phyloP scores from a whole-genome alignment of 2,888 invertebrate genomes.

The Drosophila kambysellisi region DNA sequence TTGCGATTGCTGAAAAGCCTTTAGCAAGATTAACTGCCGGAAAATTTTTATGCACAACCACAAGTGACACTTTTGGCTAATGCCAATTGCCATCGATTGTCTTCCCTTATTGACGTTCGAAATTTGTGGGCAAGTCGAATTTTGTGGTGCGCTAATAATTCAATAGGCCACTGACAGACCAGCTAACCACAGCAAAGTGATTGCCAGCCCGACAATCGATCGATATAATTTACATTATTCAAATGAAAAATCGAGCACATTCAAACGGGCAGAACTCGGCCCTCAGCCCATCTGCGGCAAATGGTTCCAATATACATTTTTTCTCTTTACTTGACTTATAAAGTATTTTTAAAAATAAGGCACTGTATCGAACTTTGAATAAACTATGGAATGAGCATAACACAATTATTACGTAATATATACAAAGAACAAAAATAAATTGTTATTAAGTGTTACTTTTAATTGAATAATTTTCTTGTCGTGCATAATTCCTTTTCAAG shows the following conservation, averaged over 20 bases:
- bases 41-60: constrained; percentile 67
- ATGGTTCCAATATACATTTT: constrained; percentile 2
- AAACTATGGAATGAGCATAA: neutral
- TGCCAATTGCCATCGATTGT: constrained; percentile 43
- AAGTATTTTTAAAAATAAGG: constrained; percentile 15
- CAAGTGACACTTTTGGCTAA: constrained; percentile 56
- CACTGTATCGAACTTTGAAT: neutral
- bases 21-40: constrained; percentile 77
- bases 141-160: constrained; percentile 23
- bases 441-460: neutral
- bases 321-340: neutral
- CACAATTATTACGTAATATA: neutral
- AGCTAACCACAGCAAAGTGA: neutral
- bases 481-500: neutral
- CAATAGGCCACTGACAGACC: constrained; percentile 24
- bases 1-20: constrained; percentile 71
- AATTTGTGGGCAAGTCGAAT: constrained; percentile 34
- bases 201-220: constrained; percentile 16
- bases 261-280: constrained; percentile 16
- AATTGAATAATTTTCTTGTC: neutral
- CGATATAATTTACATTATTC: constrained; percentile 48
- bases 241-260: constrained; percentile 30
- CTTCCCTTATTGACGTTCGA: constrained; percentile 18
- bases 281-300: neutral
- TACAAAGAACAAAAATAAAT: neutral